These are phyloP conservation scores for Geotrupes spiniger DNA, from an alignment of 2,888 invertebrate genomes.

Conservation along the genomic window DNA sequence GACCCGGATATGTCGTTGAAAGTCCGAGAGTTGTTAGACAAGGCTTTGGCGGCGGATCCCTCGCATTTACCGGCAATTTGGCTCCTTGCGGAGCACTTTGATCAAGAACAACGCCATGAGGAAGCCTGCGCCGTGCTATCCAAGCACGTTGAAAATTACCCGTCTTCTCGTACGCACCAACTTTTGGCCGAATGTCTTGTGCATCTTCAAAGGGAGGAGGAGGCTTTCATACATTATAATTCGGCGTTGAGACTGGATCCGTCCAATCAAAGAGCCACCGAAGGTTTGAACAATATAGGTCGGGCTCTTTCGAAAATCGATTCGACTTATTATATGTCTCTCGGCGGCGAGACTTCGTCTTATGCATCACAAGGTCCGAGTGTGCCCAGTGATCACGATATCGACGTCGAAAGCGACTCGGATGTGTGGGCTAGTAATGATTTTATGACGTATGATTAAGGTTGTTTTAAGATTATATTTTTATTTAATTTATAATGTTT, in stretches of 20 bases:
- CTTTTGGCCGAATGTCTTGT: conserved; percentile 60
- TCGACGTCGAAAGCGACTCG: conserved; percentile 45
- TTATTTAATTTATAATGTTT: too few relatives aligned
- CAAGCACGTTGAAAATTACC: conserved; percentile 61
- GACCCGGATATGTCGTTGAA: conserved; percentile 59
- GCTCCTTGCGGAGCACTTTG: conserved; percentile 67
- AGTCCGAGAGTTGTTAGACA: conserved; percentile 69
- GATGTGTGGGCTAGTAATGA: conserved; percentile 45
- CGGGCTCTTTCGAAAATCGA: conserved; percentile 51
- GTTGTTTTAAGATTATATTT: background rate
- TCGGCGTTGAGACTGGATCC: conserved; percentile 66
- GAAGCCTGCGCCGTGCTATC: conserved; percentile 67
- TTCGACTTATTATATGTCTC: conserved; percentile 54
- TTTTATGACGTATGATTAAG: conserved; percentile 25
- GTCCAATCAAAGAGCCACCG: conserved; percentile 60
- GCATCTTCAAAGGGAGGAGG: conserved; percentile 62
- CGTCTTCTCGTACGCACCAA: conserved; percentile 63
- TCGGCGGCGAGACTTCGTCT: conserved; percentile 51
- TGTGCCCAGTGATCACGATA: conserved; percentile 39
- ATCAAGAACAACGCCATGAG: conserved; percentile 62
- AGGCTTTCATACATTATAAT: conserved; percentile 67
- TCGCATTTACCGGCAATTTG: conserved; percentile 71
- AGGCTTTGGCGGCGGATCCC: conserved; percentile 69
- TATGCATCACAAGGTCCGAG: conserved; percentile 51
- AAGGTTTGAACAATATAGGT: conserved; percentile 64